Percentiles rank a stretch among this genome's conserved stretches.
Conservation (phyloP, 2,797 vertebrate species). For the Cichlasoma orientale region DNA sequence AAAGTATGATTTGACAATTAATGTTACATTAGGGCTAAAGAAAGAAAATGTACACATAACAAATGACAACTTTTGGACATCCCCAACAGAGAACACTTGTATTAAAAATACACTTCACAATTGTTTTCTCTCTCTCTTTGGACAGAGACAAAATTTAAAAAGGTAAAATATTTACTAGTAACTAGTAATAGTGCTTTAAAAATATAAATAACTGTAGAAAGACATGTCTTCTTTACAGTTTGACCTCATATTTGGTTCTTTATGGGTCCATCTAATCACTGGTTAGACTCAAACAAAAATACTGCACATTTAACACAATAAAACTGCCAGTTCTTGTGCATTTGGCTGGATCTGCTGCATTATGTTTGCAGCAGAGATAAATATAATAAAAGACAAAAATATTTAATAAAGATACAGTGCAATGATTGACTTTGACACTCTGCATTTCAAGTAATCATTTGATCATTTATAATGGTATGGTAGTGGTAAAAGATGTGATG, state of each 20-base stretch:
- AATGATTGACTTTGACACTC: neutral
- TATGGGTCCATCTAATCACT: conserved; percentile 1
- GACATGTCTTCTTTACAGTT: conserved; percentile 3
- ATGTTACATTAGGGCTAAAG: conserved; percentile 3
- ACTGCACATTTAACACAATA: conserved; percentile 21
- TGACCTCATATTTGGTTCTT: conserved; percentile 22
- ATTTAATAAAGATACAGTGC: neutral
- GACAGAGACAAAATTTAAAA: conserved; percentile 2
- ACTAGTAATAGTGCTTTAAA: neutral
- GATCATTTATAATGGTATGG: conserved; percentile 66
- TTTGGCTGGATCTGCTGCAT: conserved; percentile 8
- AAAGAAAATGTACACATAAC: neutral
- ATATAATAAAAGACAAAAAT: neutral
- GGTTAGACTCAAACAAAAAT: conserved; percentile 17
- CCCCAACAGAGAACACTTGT: conserved; percentile 8
- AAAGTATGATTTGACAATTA: conserved; percentile 16
- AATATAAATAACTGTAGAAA: conserved; percentile 45
- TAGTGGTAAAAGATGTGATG: conserved; percentile 68
- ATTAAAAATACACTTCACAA: conserved; percentile 52
- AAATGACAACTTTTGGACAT: neutral
- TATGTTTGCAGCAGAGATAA: neutral
- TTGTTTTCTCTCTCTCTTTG: conserved; percentile 16
- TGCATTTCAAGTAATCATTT: neutral
- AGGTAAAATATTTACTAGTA: neutral
- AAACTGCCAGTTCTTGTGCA: neutral